Percentiles rank a stretch among this genome's conserved stretches.
Conservation (phyloP, 1,140 invertebrate genomes). For the Proctacanthus coquilletti region DNA sequence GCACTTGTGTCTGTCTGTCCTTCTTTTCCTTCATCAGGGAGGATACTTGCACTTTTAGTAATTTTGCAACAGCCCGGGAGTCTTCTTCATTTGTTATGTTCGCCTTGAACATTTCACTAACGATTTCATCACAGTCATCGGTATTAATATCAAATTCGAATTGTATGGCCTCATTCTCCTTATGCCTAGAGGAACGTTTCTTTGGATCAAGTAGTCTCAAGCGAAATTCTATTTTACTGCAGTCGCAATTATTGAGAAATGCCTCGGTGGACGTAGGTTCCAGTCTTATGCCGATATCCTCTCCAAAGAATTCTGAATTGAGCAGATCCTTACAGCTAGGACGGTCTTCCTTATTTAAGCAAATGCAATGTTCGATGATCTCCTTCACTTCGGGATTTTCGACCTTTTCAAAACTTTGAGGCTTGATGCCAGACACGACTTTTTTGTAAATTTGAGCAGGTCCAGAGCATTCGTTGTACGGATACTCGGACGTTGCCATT, state of each 20-base stretch:
- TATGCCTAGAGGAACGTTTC: slow-evolving; percentile 61
- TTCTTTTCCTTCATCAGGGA: slow-evolving; percentile 34
- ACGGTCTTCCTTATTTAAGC: slow-evolving; percentile 78
- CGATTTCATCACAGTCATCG: slow-evolving; percentile 90
- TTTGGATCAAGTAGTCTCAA: slow-evolving; percentile 93
- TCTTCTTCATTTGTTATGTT: slow-evolving; percentile 85
- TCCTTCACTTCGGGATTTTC: slow-evolving; percentile 90
- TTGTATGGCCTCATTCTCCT: slow-evolving; percentile 98
- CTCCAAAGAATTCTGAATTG: slow-evolving; percentile 94
- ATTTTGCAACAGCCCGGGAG: slow-evolving; percentile 69
- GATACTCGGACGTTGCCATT: slow-evolving; percentile 99
- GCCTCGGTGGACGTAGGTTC: slow-evolving; percentile 45
- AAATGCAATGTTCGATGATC: slow-evolving; percentile 93
- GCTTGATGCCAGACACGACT: slow-evolving; percentile 89
- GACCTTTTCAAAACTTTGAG: slow-evolving; percentile 90
- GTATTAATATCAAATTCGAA: slow-evolving; percentile 92
- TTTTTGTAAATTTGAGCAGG: slow-evolving; percentile 99
- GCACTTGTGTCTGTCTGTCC: slow-evolving; percentile 38
- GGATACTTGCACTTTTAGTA: slow-evolving; percentile 47
- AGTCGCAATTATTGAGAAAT: slow-evolving; percentile 28
- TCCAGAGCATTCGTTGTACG: slow-evolving; percentile 94
- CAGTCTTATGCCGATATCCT: slow-evolving; percentile 86
- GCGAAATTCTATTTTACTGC: slow-evolving; percentile 67
- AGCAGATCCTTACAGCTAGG: slow-evolving; percentile 89
- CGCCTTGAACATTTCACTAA: slow-evolving; percentile 87